Base-by-base conservation (phyloP, 2,888 invertebrate species). In the Chrysolina americana region DNA sequence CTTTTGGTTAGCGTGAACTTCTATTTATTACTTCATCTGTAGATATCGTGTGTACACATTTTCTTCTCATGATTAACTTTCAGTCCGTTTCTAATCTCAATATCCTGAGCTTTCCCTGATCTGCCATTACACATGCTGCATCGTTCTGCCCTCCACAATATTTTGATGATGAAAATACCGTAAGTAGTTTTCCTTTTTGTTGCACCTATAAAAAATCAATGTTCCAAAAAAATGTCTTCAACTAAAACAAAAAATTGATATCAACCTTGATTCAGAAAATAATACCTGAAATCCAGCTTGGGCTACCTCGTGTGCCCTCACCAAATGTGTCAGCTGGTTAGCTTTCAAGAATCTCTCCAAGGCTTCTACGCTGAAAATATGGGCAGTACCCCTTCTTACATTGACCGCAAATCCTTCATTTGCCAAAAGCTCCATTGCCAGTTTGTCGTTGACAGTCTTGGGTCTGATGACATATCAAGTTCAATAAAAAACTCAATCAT, bases 101-200 rank as follows among this genome's bases (percentile, higher is more conserved):
- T 64, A 93, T 88, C 23, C 94, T 87, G 44, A 94, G 86, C 85
- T 92, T 93, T 70, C 90, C 90, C 79, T 91, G 90, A 81, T 93
- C 92, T 0, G 92, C 91, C 75, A 94, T 86, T 17, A 92, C 91
- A 78, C 94, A 92, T 11, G 93, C 94, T 0, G 93, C 93, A 85
- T 94, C 93, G 86, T 95, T 95, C 75, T 87, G 89, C 1, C 92
- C 92, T 62, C 94, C 93, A 86, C 93, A 94, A 88, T 95, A 95
- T 80, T 90, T 91, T 2, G 92, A 93, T 0, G 94, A 94, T 0
- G 94, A 94, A 87, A 95, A 95, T 23, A 95, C 93, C 0, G 94
- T 93, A 75, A 94, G 84, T 53, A 94, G 87, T 78, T 91, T 91
- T 0, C 94, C 94, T 76, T 92, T 91, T 79, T 93, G 91, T 83